phyloP scores from a whole-genome alignment of 2,888 invertebrate species.

The Lysandra coridon region DNA sequence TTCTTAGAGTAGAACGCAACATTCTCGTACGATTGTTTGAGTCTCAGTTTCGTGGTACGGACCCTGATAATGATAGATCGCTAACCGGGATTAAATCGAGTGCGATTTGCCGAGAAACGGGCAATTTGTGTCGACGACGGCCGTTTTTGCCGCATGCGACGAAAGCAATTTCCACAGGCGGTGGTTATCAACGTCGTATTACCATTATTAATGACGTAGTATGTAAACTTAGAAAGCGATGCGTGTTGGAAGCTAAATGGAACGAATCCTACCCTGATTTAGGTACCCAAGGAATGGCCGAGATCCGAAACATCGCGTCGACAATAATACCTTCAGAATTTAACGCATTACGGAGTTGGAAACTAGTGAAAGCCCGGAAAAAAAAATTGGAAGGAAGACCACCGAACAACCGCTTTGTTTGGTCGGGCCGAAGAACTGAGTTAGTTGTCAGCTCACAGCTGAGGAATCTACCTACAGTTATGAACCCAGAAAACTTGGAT shows the following conservation, averaged over 20 bases:
- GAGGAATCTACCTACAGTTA: no score
- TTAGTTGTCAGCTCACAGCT: no score
- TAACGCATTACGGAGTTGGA: no score
- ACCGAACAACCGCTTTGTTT: no score
- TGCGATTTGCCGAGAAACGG: slow-evolving; percentile 28
- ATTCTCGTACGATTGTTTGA: no score
- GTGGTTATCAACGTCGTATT: slow-evolving; percentile 11
- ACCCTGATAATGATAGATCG: slow-evolving; percentile 31
- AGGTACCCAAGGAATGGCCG: not conserved
- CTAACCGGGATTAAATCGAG: slow-evolving; percentile 33
- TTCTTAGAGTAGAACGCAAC: no score
- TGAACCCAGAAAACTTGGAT: no score
- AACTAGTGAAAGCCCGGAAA: no score
- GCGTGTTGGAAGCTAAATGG: not conserved
- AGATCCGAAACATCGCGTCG: not conserved
- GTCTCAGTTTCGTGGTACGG: no score
- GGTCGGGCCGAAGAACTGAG: no score
- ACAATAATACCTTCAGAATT: no score
- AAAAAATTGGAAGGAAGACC: no score
- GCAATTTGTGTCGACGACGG: slow-evolving; percentile 24
- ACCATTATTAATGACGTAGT: slow-evolving; percentile 11
- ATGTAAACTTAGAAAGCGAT: slow-evolving; percentile 17
- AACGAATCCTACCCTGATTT: not conserved
- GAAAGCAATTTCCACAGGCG: slow-evolving; percentile 20
- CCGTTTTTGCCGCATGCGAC: slow-evolving; percentile 25